These are phyloP conservation scores for Dorcus parallelipipedus DNA, from an alignment of 2,888 invertebrate species.

Conservation along the genomic window DNA sequence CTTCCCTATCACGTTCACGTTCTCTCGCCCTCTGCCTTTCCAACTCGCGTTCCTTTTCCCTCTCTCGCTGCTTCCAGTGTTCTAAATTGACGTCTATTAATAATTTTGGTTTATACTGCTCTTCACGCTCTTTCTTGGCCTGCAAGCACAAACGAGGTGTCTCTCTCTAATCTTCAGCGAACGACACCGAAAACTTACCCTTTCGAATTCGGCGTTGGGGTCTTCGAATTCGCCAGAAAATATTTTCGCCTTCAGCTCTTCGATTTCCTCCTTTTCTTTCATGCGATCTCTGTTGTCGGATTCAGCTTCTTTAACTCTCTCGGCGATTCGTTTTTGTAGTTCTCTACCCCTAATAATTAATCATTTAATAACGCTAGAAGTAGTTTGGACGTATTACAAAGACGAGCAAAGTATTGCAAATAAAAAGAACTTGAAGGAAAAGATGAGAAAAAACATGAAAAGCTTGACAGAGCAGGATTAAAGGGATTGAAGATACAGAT, in stretches of 20 bases:
- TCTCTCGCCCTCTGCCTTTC: conserved; percentile 58
- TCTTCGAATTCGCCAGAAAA: conserved; percentile 65
- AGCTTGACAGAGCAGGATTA: too few species aligned
- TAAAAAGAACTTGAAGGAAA: too few species aligned
- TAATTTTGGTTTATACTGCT: conserved; percentile 78
- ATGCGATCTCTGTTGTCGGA: conserved; percentile 85
- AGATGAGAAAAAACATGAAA: too few species aligned
- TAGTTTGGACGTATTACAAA: too few species aligned
- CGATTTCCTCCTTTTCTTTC: conserved; percentile 85
- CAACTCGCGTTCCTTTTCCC: conserved; percentile 54
- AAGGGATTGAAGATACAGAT: too few species aligned
- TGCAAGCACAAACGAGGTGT: conserved; percentile 8
- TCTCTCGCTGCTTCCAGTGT: conserved; percentile 58
- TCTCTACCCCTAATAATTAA: conserved; percentile 67
- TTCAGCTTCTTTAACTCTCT: conserved; percentile 91
- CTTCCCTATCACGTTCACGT: conserved; percentile 85
- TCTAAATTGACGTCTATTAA: conserved; percentile 69
- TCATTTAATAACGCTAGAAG: not conserved
- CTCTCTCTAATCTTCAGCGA: too few species aligned
- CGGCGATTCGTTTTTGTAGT: conserved; percentile 83
- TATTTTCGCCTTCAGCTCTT: conserved; percentile 75
- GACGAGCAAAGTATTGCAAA: too few species aligned
- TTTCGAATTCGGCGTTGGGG: conserved; percentile 63
- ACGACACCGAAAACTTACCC: conserved; percentile 44
- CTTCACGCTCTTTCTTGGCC: conserved; percentile 62